A percentile compares a stretch with the other conserved stretches of the same genome.
Conservation (phyloP, 2,113 vertebrate species). For the Myxocyprinus asiaticus region DNA sequence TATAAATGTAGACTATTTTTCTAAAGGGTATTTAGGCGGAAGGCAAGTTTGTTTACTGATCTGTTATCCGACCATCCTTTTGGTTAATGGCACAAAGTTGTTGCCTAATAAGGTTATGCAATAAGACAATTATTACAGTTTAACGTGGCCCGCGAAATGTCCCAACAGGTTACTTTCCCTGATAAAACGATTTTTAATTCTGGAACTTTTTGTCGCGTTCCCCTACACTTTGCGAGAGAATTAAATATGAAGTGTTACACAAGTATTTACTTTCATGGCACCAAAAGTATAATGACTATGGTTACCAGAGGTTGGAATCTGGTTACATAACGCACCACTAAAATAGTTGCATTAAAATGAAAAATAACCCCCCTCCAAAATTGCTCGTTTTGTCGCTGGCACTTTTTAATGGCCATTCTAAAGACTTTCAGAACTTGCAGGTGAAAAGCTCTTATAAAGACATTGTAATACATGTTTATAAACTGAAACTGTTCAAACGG, state of each 20-base stretch:
- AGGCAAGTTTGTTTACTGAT: not conserved
- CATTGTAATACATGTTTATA: not conserved
- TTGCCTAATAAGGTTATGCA: not conserved
- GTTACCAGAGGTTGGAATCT: slow-evolving; percentile 9
- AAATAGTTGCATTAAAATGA: not conserved
- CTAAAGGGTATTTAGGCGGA: too few relatives aligned
- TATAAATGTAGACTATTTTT: too few relatives aligned
- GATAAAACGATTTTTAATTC: not conserved
- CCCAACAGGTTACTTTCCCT: too few relatives aligned
- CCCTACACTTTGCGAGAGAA: not conserved
- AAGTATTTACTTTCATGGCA: not conserved
- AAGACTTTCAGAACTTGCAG: not conserved
- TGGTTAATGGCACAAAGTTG: not conserved
- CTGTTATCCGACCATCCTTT: not conserved
- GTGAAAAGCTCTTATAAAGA: not conserved
- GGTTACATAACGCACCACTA: slow-evolving; percentile 22
- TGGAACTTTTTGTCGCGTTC: not conserved
- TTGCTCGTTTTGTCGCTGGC: not conserved
- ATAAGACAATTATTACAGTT: not conserved
- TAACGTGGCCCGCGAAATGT: not conserved
- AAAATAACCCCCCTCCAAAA: not conserved
- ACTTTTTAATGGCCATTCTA: not conserved
- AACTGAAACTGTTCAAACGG: not conserved
- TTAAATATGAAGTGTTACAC: not conserved
- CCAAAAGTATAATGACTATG: not conserved